Conservation (phyloP, 2,888 invertebrate species). For the Apeira syringaria region DNA sequence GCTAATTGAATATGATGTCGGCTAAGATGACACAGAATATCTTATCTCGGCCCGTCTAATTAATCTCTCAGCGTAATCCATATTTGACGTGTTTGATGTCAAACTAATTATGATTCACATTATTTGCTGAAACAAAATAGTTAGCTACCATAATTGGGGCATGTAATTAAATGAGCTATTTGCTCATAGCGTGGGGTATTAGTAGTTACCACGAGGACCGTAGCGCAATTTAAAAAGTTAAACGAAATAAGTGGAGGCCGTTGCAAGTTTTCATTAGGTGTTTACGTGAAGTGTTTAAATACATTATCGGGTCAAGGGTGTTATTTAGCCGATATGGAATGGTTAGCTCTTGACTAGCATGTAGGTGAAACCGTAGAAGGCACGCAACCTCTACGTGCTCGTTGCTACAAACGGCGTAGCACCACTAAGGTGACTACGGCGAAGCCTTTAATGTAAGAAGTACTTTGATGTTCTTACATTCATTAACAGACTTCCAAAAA, state of each 20-base stretch:
- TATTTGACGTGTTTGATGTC: constrained; percentile 20
- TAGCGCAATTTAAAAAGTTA: constrained; percentile 12
- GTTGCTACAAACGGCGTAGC: constrained; percentile 25
- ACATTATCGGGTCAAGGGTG: constrained; percentile 60
- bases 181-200: constrained; percentile 6
- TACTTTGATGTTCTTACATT: no score
- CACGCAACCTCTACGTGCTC: constrained; percentile 55
- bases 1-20: constrained; percentile 16
- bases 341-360: constrained; percentile 62
- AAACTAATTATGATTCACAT: constrained; percentile 19
- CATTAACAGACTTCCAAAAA: no score
- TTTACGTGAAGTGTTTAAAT: constrained; percentile 38
- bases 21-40: constrained; percentile 19
- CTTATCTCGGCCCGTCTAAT: constrained; percentile 13
- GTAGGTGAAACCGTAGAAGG: constrained; percentile 45
- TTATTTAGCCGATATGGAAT: constrained; percentile 56
- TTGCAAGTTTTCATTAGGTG: constrained; percentile 40
- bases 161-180: constrained; percentile 11
- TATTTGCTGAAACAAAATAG: constrained; percentile 18
- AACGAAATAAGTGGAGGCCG: constrained; percentile 28
- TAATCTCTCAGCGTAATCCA: constrained; percentile 12
- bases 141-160: constrained; percentile 13
- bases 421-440: constrained; percentile 8
- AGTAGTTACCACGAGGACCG: constrained; percentile 13
- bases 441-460: no score